Percentiles rank a stretch among this genome's conserved stretches.
Evolutionary conservation across 1,140 invertebrate species (phyloP).

Genomic region (Drosophila persimilis): DNA sequence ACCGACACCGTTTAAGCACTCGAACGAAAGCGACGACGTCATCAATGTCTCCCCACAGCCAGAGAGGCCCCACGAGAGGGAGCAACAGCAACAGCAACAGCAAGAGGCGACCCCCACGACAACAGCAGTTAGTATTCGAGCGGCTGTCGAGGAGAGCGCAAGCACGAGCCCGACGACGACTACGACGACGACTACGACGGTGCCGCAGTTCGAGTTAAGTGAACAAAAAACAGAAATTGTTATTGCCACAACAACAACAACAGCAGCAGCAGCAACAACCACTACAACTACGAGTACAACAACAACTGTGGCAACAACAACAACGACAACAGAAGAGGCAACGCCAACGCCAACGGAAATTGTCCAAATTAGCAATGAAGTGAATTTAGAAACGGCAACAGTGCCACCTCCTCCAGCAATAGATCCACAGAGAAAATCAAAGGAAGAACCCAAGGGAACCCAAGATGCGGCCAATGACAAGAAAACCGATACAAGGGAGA

Average conservation of each 20-base stretch:
- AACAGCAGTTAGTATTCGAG: slow-evolving; percentile 65
- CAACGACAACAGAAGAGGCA: not conserved
- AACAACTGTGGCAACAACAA: slow-evolving; percentile 20
- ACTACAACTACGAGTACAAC: slow-evolving; percentile 7
- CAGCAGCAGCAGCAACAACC: not conserved
- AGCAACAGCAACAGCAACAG: slow-evolving; percentile 21
- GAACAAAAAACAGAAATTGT: slow-evolving; percentile 4
- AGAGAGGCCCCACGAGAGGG: slow-evolving; percentile 40
- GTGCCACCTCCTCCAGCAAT: slow-evolving; percentile 41
- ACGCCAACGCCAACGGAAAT: slow-evolving; percentile 65
- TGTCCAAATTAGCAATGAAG: slow-evolving; percentile 79
- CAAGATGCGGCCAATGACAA: slow-evolving; percentile 14
- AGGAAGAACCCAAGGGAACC: no score
- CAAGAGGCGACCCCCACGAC: not conserved
- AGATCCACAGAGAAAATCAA: slow-evolving; percentile 19
- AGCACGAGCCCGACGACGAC: slow-evolving; percentile 30
- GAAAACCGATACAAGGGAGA: slow-evolving; percentile 61
- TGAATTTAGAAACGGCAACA: slow-evolving; percentile 72
- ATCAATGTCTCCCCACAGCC: slow-evolving; percentile 22
- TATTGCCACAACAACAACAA: slow-evolving; percentile 14
- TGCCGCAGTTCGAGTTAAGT: not conserved
- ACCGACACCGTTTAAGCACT: not conserved
- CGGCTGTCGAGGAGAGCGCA: slow-evolving; percentile 64
- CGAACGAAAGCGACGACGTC: slow-evolving; percentile 33
- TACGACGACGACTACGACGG: slow-evolving; percentile 33